phyloP scores from a whole-genome alignment of 2,113 vertebrate species.

The Etia nguti region DNA sequence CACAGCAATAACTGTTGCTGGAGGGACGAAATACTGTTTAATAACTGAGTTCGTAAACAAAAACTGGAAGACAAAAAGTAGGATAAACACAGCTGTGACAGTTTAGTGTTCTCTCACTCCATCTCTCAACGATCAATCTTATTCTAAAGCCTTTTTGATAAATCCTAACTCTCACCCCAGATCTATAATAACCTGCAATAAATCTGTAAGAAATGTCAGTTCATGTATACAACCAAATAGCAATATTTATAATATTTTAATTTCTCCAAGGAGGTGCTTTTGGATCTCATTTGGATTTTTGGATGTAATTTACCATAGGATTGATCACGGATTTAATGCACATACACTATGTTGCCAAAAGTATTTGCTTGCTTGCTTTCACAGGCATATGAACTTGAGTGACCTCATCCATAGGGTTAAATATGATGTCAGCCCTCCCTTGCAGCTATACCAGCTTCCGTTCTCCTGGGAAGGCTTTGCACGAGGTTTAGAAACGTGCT shows the following conservation, averaged over 20 bases:
- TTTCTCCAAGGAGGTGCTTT: background rate
- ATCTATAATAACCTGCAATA: background rate
- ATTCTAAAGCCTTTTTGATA: background rate
- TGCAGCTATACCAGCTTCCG: background rate
- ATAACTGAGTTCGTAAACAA: background rate
- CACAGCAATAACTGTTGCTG: slow-evolving; percentile 53
- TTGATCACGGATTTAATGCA: background rate
- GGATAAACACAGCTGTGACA: background rate
- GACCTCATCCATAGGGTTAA: background rate
- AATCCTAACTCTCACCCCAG: background rate
- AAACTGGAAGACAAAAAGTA: background rate
- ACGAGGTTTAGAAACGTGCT: background rate
- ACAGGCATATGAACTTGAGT: fast-evolving
- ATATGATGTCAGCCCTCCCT: background rate
- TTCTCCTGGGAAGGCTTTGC: background rate
- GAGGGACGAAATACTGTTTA: background rate
- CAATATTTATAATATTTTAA: background rate
- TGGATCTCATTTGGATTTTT: background rate
- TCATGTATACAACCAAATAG: background rate
- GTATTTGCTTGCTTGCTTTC: background rate
- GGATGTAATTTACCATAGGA: background rate
- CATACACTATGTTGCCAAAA: background rate
- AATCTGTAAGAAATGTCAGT: background rate
- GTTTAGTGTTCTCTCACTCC: background rate
- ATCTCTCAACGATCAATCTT: background rate